A percentile compares a stretch with the other conserved stretches of the same genome.
These are phyloP conservation scores for Strigamia crassipes DNA, from an alignment of 2,888 invertebrate species.

Conservation along the genomic window DNA sequence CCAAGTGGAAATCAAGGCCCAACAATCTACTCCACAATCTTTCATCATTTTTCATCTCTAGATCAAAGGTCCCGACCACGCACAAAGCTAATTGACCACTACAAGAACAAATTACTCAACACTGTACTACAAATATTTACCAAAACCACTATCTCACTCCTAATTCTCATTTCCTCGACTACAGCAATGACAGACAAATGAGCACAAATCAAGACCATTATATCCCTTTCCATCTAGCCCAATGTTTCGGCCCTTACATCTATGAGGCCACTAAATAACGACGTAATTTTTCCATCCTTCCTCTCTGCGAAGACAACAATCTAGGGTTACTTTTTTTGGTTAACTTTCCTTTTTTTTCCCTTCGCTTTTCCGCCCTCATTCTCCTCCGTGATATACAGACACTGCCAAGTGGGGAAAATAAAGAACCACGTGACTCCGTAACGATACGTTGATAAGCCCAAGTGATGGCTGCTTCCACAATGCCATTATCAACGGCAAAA, in stretches of 20 bases:
- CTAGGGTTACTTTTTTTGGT: not conserved
- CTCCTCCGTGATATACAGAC: not conserved
- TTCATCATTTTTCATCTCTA: not conserved
- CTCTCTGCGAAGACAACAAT: not conserved
- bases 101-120: not conserved
- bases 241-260: not conserved
- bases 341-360: not conserved
- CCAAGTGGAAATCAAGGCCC: not conserved
- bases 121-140: not conserved
- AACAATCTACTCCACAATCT: not conserved
- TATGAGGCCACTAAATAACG: not conserved
- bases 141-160: not conserved
- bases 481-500: not conserved
- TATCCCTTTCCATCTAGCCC: not conserved
- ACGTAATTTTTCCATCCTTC: not conserved
- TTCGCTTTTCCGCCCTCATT: not conserved
- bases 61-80: not conserved
- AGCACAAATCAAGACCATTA: not conserved
- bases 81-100: not conserved
- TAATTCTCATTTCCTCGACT: conserved; percentile 1
- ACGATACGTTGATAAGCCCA: conserved; percentile 30
- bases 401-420: not conserved
- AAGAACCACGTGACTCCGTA: conserved; percentile 16
- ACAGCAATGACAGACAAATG: not conserved
- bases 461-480: conserved; percentile 27